phyloP scores from a whole-genome alignment of 2,797 vertebrate species.

The Chloroceryle amazona region DNA sequence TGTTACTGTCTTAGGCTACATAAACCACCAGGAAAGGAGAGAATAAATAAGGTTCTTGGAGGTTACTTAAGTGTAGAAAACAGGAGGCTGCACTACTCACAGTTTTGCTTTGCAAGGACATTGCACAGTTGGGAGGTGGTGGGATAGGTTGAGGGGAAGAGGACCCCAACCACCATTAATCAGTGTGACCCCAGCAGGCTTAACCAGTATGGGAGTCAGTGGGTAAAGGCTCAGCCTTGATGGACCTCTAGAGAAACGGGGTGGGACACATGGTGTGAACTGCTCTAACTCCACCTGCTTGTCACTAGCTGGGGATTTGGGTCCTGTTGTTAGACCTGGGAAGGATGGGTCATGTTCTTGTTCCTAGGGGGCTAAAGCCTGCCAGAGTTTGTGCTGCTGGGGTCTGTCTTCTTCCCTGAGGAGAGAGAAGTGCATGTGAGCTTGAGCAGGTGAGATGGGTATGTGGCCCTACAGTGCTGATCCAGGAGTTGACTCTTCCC shows the following conservation, averaged over 20 bases:
- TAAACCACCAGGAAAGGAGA: conserved; percentile 50
- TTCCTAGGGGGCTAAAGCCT: not conserved
- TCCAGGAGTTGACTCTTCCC: not conserved
- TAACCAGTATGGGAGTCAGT: not conserved
- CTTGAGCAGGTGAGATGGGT: not conserved
- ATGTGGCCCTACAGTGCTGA: not conserved
- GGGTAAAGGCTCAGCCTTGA: not conserved
- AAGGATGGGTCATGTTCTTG: not conserved
- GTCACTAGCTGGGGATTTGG: not conserved
- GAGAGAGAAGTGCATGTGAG: not conserved
- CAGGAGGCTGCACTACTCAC: not conserved
- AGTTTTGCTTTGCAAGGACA: conserved; percentile 4
- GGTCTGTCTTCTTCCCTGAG: not conserved
- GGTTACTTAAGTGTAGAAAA: conserved; percentile 26
- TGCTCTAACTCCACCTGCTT: not conserved
- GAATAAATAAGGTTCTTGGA: conserved; percentile 48
- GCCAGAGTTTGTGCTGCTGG: not conserved
- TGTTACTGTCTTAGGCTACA: conserved; percentile 58
- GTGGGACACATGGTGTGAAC: not conserved
- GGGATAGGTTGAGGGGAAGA: not conserved
- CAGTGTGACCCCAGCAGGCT: not conserved
- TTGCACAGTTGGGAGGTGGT: not conserved
- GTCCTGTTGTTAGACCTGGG: not conserved
- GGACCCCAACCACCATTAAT: not conserved
- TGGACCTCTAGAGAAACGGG: not conserved